Evolutionary conservation across 1,140 invertebrate species (phyloP).

Genomic region (Formica exsecta): DNA sequence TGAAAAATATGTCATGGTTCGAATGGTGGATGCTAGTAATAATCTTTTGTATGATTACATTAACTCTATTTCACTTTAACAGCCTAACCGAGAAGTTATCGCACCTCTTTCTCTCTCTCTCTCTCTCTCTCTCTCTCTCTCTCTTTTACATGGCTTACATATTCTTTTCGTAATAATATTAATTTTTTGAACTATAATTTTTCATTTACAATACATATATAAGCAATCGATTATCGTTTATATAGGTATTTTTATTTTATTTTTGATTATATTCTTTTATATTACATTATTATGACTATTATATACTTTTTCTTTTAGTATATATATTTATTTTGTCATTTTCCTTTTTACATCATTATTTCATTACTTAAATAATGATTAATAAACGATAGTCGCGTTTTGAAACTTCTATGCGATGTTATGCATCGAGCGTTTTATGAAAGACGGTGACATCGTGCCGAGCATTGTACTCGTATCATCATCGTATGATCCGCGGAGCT

Average conservation of each 20-base stretch:
- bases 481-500: constrained; percentile 27
- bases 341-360: background rate
- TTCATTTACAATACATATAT: background rate
- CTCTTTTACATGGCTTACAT: background rate
- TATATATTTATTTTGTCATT: background rate
- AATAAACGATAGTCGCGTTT: background rate
- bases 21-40: background rate
- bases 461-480: constrained; percentile 50
- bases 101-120: background rate
- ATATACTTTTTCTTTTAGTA: background rate
- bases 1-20: constrained; percentile 5
- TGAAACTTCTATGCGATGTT: constrained; percentile 1
- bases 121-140: no score
- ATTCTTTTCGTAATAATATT: constrained; percentile 25
- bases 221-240: background rate
- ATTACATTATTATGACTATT: background rate
- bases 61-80: background rate
- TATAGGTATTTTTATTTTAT: background rate
- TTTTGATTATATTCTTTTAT: background rate
- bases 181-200: constrained; percentile 6
- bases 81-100: background rate
- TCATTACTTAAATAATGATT: background rate
- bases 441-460: constrained; percentile 33
- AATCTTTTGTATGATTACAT: background rate
- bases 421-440: background rate